phyloP scores from a whole-genome alignment of 92 coral and sea anemone genomes.

The Siderastrea radians region DNA sequence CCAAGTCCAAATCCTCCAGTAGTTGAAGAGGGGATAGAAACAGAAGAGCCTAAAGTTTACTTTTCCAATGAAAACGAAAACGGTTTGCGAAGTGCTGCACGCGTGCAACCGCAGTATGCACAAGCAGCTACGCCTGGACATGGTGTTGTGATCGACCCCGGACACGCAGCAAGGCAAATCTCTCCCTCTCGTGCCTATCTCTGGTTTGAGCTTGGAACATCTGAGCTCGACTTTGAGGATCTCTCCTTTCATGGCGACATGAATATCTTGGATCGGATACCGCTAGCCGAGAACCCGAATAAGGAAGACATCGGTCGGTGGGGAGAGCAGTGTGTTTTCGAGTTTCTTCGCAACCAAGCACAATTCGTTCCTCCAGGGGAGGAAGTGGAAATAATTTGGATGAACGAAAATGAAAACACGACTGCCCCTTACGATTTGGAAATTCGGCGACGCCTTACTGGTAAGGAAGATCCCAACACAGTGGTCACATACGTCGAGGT shows the following conservation, averaged over 20 bases:
- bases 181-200: constrained; percentile 15
- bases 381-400: constrained; percentile 72
- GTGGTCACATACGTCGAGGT: constrained; percentile 78
- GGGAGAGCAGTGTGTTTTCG: constrained; percentile 87
- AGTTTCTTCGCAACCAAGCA: constrained; percentile 59
- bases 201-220: not conserved
- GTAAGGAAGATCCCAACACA: not conserved
- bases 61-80: not conserved
- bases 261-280: constrained; percentile 44
- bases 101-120: not conserved
- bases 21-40: not conserved
- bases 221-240: constrained; percentile 76
- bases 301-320: constrained; percentile 87
- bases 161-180: not conserved
- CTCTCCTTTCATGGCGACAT: constrained; percentile 50
- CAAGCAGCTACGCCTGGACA: not conserved
- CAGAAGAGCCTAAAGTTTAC: not conserved
- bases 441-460: constrained; percentile 29
- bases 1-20: not conserved
- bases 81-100: not conserved
- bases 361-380: not conserved
- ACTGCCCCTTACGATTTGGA: constrained; percentile 86
- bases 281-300: constrained; percentile 61
- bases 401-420: constrained; percentile 74
- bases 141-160: not conserved